Evolutionary conservation across 1,140 invertebrate species (phyloP).

Genomic region (Sinella curviseta): DNA sequence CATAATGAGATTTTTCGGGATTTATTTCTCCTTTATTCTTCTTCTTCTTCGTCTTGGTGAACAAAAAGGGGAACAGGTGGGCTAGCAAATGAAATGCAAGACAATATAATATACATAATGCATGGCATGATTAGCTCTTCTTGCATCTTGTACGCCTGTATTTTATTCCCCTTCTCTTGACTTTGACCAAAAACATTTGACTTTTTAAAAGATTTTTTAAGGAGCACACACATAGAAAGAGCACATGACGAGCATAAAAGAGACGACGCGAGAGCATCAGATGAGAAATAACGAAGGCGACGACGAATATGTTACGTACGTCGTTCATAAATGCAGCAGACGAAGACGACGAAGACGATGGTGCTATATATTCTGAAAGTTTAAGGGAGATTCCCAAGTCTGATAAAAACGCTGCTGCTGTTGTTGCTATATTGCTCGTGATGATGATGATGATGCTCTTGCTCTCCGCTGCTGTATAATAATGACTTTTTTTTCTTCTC

Average conservation of each 20-base stretch:
- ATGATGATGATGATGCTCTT: too few relatives aligned
- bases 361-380: neutral
- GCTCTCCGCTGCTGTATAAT: neutral
- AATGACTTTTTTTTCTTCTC: neutral
- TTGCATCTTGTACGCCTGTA: neutral
- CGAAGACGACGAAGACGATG: neutral
- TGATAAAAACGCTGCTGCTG: slow-evolving; percentile 8
- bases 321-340: neutral
- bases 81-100: slow-evolving; percentile 7
- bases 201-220: neutral
- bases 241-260: slow-evolving; percentile 7
- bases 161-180: neutral
- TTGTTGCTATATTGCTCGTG: neutral
- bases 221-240: slow-evolving; percentile 1
- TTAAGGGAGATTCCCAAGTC: slow-evolving; percentile 3
- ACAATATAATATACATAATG: slow-evolving; percentile 14
- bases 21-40: slow-evolving; percentile 9
- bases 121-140: slow-evolving; percentile 12
- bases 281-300: neutral
- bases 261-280: neutral
- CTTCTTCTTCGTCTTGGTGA: too few relatives aligned
- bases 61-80: slow-evolving; percentile 12
- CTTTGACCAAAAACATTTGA: slow-evolving; percentile 1
- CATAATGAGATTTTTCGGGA: slow-evolving; percentile 27
- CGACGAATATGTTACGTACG: neutral